Evolutionary conservation across 2,888 invertebrate genomes (phyloP).

Genomic region (Drosophila kanekoi): DNA sequence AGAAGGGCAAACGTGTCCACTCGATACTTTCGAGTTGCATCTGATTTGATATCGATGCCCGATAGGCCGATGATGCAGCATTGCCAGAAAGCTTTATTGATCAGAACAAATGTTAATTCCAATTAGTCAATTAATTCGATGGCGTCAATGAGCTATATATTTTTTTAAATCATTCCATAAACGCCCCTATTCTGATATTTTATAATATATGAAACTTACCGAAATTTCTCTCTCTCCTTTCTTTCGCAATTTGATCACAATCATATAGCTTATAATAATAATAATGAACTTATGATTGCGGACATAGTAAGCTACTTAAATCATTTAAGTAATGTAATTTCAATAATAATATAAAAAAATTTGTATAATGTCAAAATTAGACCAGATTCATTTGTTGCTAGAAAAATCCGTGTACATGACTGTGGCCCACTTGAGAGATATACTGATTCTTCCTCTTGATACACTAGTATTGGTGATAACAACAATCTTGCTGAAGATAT

Average conservation of each 20-base stretch:
- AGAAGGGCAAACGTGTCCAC: no score
- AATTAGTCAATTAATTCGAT: no score
- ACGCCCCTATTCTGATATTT: no score
- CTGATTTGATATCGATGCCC: not conserved
- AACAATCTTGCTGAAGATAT: slow-evolving; percentile 20
- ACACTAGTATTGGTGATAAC: slow-evolving; percentile 22
- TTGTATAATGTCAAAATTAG: not conserved
- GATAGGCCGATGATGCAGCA: not conserved
- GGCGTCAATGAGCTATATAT: no score
- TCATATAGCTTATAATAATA: no score
- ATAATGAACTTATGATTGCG: no score
- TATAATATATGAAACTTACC: not conserved
- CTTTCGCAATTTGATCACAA: no score
- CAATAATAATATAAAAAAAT: not conserved
- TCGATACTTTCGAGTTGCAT: no score
- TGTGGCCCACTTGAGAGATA: slow-evolving; percentile 1
- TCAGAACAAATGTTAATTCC: no score
- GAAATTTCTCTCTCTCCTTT: no score
- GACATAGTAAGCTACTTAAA: not conserved
- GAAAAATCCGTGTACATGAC: not conserved
- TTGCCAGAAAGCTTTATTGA: slow-evolving; percentile 4
- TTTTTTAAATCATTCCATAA: no score
- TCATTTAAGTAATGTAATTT: not conserved
- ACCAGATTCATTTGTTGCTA: not conserved
- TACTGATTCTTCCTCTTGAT: slow-evolving; percentile 24